These are phyloP conservation scores for Falco concolor DNA, from an alignment of 2,797 vertebrate species.

Conservation along the genomic window DNA sequence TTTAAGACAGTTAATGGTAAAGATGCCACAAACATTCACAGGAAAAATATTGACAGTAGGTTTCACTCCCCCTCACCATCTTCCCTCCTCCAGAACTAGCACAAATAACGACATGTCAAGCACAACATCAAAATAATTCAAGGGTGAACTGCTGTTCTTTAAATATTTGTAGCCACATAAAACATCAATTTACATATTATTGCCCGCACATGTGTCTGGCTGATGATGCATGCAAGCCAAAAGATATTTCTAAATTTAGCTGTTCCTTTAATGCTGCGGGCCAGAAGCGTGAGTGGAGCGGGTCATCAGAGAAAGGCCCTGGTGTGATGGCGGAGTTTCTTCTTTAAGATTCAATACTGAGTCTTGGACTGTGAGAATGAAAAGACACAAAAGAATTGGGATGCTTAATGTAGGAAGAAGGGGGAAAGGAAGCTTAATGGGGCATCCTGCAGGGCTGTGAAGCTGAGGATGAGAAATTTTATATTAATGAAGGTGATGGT, in stretches of 20 bases:
- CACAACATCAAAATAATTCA: slow-evolving; percentile 11
- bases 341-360: not conserved
- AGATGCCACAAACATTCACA: not conserved
- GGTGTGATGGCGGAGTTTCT: not conserved
- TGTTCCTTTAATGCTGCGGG: not conserved
- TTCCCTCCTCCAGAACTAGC: not conserved
- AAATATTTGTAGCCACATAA: not conserved
- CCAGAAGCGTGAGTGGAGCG: not conserved
- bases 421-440: not conserved
- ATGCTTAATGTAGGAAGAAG: not conserved
- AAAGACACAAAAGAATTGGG: not conserved
- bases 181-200: not conserved
- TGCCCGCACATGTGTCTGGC: not conserved
- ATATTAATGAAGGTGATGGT: not conserved
- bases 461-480: not conserved
- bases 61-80: slow-evolving; percentile 22
- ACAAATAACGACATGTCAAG: slow-evolving; percentile 41
- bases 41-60: slow-evolving; percentile 30
- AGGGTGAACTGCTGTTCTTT: slow-evolving; percentile 5
- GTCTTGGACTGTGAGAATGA: not conserved
- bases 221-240: not conserved
- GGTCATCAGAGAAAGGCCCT: not conserved
- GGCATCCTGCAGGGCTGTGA: not conserved
- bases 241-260: not conserved
- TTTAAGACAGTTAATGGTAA: not conserved